Base-by-base conservation (phyloP, 92 coral and sea anemone species). In the Diadumene lineata region DNA sequence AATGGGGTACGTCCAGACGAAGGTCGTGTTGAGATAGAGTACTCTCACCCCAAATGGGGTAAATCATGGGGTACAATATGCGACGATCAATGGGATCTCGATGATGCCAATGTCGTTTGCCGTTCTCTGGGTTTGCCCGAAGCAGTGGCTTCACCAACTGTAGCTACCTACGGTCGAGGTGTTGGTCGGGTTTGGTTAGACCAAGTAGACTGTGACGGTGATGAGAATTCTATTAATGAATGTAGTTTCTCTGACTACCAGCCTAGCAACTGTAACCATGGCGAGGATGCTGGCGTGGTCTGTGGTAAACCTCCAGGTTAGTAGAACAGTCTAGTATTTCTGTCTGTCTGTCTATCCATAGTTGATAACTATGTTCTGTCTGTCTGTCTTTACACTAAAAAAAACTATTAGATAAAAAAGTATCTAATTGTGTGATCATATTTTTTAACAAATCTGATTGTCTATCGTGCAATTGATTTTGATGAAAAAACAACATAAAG, bases 261-360 rank as follows among this genome's bases (percentile, higher is more conserved):
- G 26, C 19, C 21, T 56, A 19, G 25, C n/a, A 34, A 56, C 22
- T 72, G 77, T 72, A 43, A 26, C 46, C 77, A 72, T 13, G 34
- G 56, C 9, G 77, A 72, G 23, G 77, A 72, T 72, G 77, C 77
- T 7, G 60, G 77, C 23, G 77, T 56, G n/a, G 77, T 72, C n/a
- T 72, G 77, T 33, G 77, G 77, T n/a, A 7, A 0, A 1, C 77
- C 77, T n/a, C 60, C 60, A 53, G 24, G 60, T 53, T 9, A 53
- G 19, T 53, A 8, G 17, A 9, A 9, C 51, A 44, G 9, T 44
- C 9, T 44, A 9, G 51, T 17, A 44, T 8, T 17, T 9, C 51
- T 44, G 9, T 44, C 51, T 44, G 9, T 44, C 51, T 44, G 9
- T 9, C 17, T 44, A n/a, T n/a, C n/a, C n/a, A n/a, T n/a, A n/a